These are phyloP conservation scores for Papilio machaon DNA, from an alignment of 1,140 invertebrate species.

Conservation along the genomic window DNA sequence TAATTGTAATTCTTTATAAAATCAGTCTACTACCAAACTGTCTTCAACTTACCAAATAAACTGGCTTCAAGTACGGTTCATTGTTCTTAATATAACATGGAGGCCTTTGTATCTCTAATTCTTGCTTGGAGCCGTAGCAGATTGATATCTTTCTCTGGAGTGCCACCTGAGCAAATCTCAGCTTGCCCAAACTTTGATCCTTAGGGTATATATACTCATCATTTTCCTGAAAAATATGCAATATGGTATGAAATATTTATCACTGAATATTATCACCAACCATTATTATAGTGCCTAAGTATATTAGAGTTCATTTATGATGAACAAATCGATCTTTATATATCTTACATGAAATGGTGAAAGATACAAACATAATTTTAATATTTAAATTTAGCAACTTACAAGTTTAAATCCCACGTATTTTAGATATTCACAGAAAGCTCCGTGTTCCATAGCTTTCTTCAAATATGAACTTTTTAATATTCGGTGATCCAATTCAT, in stretches of 20 bases:
- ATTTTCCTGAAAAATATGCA: constrained; percentile 42
- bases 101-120: not conserved
- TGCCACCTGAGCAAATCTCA: constrained; percentile 61
- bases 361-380: not conserved
- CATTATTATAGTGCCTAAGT: no score
- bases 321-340: not conserved
- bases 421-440: constrained; percentile 65
- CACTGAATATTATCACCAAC: no score
- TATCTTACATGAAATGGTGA: not conserved
- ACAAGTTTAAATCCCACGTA: constrained; percentile 70
- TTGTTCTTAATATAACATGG: constrained; percentile 3
- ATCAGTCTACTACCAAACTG: no score
- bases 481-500: constrained; percentile 58
- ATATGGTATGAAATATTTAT: not conserved
- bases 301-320: no score
- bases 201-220: constrained; percentile 58
- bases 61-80: constrained; percentile 15
- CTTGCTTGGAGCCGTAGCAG: constrained; percentile 51
- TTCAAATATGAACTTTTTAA: constrained; percentile 54
- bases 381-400: constrained; percentile 39
- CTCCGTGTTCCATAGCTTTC: constrained; percentile 49
- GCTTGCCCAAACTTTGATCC: constrained; percentile 56
- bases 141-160: constrained; percentile 67
- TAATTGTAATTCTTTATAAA: not conserved
- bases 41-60: constrained; percentile 11